phyloP scores from a whole-genome alignment of 1,140 invertebrate genomes.

The Sitobion miscanthi region DNA sequence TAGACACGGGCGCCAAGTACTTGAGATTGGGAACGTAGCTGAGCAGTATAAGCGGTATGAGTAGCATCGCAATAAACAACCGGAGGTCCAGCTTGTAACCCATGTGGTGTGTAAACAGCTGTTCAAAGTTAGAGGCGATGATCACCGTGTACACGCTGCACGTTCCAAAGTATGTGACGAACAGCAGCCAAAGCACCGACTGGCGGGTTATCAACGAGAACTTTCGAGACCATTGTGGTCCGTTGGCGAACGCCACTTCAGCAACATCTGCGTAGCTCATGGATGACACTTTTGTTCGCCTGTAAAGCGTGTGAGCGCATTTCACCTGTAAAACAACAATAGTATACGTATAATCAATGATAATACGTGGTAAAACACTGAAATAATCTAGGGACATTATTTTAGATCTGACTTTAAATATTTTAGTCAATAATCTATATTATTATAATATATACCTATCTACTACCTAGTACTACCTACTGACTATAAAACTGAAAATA shows the following conservation, averaged over 20 bases:
- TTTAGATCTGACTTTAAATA: no score
- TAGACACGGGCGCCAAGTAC: constrained; percentile 80
- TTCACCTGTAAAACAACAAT: constrained; percentile 69
- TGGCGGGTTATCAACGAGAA: constrained; percentile 72
- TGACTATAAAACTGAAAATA: no score
- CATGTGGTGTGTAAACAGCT: constrained; percentile 63
- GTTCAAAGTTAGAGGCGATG: constrained; percentile 75
- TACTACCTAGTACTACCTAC: no score
- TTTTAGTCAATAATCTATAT: no score
- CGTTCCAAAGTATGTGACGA: constrained; percentile 80
- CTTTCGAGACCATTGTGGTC: constrained; percentile 71
- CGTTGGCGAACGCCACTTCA: constrained; percentile 73
- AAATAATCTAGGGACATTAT: neutral
- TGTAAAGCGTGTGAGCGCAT: constrained; percentile 80
- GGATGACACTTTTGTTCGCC: constrained; percentile 70
- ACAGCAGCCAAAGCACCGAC: constrained; percentile 61
- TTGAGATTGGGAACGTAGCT: constrained; percentile 81
- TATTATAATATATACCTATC: no score
- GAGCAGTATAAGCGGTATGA: constrained; percentile 75
- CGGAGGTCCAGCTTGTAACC: constrained; percentile 61
- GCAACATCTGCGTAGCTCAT: constrained; percentile 82
- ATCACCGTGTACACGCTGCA: constrained; percentile 85
- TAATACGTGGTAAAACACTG: neutral
- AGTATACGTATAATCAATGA: no score
- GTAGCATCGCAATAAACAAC: constrained; percentile 68